Conservation (phyloP, 2,797 vertebrate genomes). For the Poeciliopsis presidionis region DNA sequence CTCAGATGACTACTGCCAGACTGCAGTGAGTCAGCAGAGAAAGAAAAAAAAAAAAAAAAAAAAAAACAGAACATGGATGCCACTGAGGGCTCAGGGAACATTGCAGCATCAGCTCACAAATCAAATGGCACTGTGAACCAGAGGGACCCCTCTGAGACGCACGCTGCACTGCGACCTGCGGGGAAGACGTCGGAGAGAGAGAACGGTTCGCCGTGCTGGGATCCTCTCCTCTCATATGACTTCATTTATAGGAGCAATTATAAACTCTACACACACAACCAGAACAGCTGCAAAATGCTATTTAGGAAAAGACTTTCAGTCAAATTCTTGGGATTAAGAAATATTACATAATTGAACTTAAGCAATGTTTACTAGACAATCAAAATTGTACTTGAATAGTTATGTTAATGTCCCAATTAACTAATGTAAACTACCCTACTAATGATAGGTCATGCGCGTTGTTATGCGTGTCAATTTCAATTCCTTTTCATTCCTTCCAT, state of each 20-base stretch:
- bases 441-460: too few species aligned
- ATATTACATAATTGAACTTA: too few species aligned
- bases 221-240: not conserved
- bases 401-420: too few species aligned
- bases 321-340: too few species aligned
- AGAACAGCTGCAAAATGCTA: too few species aligned
- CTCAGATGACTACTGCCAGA: slow-evolving; percentile 55
- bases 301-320: too few species aligned
- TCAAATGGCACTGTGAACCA: slow-evolving; percentile 48
- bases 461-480: too few species aligned
- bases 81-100: slow-evolving; percentile 38
- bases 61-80: slow-evolving; percentile 21
- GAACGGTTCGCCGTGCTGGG: not conserved
- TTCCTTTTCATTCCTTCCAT: too few species aligned
- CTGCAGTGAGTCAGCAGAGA: slow-evolving; percentile 38
- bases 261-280: not conserved
- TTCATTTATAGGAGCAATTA: not conserved
- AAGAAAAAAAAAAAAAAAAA: slow-evolving; percentile 8
- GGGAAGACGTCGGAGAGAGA: slow-evolving; percentile 16
- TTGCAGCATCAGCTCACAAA: slow-evolving; percentile 43
- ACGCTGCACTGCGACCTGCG: slow-evolving; percentile 40
- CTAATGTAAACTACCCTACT: too few species aligned
- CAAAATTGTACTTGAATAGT: too few species aligned
- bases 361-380: too few species aligned
- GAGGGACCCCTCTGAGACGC: slow-evolving; percentile 38